Evolutionary conservation across 2,888 invertebrate species (phyloP).

Genomic region (Neoascia interrupta): DNA sequence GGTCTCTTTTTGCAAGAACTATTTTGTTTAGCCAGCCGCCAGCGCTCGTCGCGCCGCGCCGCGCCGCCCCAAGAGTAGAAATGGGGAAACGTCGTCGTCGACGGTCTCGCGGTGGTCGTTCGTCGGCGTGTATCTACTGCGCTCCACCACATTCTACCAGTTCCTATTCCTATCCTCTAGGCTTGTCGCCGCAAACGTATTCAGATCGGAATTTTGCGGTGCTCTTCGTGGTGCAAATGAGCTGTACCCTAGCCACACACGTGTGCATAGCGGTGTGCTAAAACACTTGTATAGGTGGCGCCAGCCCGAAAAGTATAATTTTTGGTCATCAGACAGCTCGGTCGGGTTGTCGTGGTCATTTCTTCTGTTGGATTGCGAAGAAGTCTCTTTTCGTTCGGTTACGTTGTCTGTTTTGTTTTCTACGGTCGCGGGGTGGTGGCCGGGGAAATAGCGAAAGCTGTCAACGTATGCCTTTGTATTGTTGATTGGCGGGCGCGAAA

Average conservation of each 20-base stretch:
- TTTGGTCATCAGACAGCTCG: slow-evolving; percentile 34
- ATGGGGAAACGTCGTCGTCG: too few species aligned
- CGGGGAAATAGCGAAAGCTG: too few species aligned
- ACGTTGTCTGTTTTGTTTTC: too few species aligned
- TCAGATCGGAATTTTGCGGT: slow-evolving; percentile 53
- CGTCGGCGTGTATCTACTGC: too few species aligned
- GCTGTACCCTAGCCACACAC: slow-evolving; percentile 21
- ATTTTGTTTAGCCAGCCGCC: not conserved
- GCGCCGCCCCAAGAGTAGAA: not conserved
- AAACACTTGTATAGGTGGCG: slow-evolving; percentile 45
- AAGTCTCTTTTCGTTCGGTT: too few species aligned
- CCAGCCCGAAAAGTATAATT: slow-evolving; percentile 49
- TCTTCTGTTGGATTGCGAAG: slow-evolving; percentile 14
- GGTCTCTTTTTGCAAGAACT: slow-evolving; percentile 39
- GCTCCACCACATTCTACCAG: not conserved
- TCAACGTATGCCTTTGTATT: too few species aligned
- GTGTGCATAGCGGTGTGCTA: slow-evolving; percentile 5
- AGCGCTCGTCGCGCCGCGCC: not conserved
- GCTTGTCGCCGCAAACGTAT: slow-evolving; percentile 33
- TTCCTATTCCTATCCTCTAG: not conserved
- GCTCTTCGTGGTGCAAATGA: slow-evolving; percentile 46
- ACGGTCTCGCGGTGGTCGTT: too few species aligned
- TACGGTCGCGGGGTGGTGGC: too few species aligned
- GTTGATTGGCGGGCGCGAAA: too few species aligned
- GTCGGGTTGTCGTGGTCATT: slow-evolving; percentile 39